Evolutionary conservation across 2,113 vertebrate genomes (phyloP), one percentile per base, ranked within the genome.

Genomic region (Pomatorhinus ruficollis): DNA sequence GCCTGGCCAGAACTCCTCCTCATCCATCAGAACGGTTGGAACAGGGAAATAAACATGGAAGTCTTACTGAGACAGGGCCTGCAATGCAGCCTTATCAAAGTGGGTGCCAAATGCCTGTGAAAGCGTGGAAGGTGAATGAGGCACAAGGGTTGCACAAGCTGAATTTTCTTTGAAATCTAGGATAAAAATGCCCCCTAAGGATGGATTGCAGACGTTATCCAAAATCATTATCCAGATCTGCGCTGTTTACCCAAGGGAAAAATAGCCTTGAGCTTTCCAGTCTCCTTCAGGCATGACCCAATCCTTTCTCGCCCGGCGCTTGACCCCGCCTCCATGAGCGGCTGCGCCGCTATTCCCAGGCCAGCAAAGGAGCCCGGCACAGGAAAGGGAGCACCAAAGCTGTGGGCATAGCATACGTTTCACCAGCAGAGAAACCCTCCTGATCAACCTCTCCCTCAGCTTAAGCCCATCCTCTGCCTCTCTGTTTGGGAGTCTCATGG

Each of bases 191-290:
- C n/a, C 57, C 65, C 37, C 44, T 71, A 75, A 90, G 65, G 56
- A 76, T 13, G 64, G 78, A 45, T 53, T 85, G 56, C 45, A 69
- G 53, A 83, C 3, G 37, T 79, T 93, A 92, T n/a, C 79, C 78
- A 33, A 79, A 70, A 68, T 59, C 39, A 33, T 53, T 12, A 10
- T 10, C 45, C 24, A 76, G 70, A 72, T 72, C 33, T 35, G 54
- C 94, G 68, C 83, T 90, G n/a, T 83, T 92, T 59, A 59, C 71
- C 56, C 59, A 25, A 30, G 11, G 42, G 63, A 11, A 69, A 89
- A 65, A 92, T 11, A 42, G 59, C 59, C 80, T 81, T 57, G 31
- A 85, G 71, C 49, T 80, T 57, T 72, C 54, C 50, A 15, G 79
- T 20, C 63, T 72, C n/a, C 63, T 72, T 56, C 25, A 25, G n/a